phyloP scores from a whole-genome alignment of 64 coral and sea anemone species.

The Dendrophyllia cribrosa region DNA sequence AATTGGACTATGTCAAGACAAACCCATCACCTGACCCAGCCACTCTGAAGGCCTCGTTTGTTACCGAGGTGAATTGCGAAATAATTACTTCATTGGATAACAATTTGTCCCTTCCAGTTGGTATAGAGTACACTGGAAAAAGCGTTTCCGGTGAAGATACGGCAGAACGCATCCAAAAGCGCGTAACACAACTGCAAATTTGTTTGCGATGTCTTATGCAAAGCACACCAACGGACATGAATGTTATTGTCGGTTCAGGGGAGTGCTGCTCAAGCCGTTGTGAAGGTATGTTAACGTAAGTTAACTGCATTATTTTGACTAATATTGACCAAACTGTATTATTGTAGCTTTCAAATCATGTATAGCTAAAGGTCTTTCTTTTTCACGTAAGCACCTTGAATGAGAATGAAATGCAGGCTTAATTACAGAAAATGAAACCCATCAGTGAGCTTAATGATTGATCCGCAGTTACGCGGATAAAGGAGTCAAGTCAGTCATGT shows the following conservation, averaged over 20 bases:
- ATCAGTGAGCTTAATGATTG: too few relatives aligned
- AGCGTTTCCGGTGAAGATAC: neutral
- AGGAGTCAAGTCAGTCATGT: neutral
- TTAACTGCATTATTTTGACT: neutral
- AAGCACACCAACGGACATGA: neutral
- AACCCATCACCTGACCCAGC: neutral
- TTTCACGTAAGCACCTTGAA: neutral
- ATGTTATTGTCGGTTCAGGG: neutral
- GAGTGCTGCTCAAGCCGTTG: conserved; percentile 2
- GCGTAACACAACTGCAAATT: neutral
- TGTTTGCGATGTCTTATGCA: conserved; percentile 24
- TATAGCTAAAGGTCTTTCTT: neutral
- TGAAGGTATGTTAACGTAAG: conserved; percentile 23
- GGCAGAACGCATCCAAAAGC: neutral
- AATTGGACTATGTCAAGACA: neutral
- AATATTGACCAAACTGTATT: conserved; percentile 21
- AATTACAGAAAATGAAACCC: too few relatives aligned
- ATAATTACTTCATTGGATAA: conserved; percentile 11
- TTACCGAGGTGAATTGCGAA: neutral
- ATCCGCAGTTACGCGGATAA: neutral
- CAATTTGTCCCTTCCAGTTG: conserved; percentile 27
- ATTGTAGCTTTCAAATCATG: neutral
- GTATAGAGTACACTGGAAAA: conserved; percentile 7
- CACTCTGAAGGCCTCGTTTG: neutral
- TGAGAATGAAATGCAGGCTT: neutral